phyloP scores from a whole-genome alignment of 1,140 invertebrate species.

The Brachionus manjavacas region DNA sequence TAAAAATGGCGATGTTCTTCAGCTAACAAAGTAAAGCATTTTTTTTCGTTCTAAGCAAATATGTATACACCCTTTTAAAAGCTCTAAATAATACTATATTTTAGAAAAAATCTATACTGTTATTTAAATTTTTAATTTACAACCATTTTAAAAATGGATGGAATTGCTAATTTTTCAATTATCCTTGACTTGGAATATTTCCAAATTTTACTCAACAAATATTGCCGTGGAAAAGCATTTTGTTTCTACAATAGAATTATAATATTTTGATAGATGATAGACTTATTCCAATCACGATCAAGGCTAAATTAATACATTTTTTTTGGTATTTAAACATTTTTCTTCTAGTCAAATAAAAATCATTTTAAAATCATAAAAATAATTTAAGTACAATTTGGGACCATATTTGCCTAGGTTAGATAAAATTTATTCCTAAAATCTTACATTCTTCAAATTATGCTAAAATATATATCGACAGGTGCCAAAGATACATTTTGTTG shows the following conservation, averaged over 20 bases:
- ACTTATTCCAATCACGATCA: background rate
- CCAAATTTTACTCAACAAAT: background rate
- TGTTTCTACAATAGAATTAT: background rate
- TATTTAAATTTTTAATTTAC: background rate
- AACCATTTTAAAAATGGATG: background rate
- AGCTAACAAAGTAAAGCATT: background rate
- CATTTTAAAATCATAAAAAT: background rate
- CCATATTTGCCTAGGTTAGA: too few species aligned
- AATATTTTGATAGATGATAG: background rate
- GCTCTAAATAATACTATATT: background rate
- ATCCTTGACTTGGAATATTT: background rate
- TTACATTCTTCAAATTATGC: background rate
- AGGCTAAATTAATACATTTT: background rate
- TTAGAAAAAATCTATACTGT: background rate
- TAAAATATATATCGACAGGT: background rate
- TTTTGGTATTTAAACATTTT: background rate
- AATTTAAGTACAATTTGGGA: background rate
- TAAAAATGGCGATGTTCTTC: background rate
- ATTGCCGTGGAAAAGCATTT: background rate
- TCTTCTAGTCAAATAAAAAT: background rate
- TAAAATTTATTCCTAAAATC: too few species aligned
- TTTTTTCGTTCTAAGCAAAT: background rate
- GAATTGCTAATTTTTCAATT: background rate
- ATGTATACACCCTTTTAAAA: background rate
- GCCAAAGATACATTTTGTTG: background rate